Evolutionary conservation across 2,888 invertebrate genomes (phyloP).

Genomic region (Conistra vaccinii): DNA sequence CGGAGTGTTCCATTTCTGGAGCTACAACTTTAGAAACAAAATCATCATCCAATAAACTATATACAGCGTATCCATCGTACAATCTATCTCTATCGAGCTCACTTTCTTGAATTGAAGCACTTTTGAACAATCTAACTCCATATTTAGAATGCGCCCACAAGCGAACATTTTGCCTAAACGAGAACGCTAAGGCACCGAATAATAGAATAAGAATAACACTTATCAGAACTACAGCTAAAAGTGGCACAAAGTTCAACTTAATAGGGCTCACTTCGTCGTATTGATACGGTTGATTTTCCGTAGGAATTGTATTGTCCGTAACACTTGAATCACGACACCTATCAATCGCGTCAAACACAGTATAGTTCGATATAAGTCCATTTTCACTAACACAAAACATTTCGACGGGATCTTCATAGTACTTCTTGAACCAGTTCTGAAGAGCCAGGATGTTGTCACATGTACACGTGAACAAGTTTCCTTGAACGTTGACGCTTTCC

Average conservation of each 20-base stretch:
- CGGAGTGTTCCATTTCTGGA: constrained; percentile 94
- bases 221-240: constrained; percentile 93
- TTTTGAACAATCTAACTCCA: constrained; percentile 94
- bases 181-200: constrained; percentile 93
- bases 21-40: constrained; percentile 93
- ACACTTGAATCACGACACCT: constrained; percentile 87
- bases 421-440: constrained; percentile 92
- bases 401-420: constrained; percentile 91
- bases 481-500: constrained; percentile 92
- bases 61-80: constrained; percentile 97
- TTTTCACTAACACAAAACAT: constrained; percentile 92
- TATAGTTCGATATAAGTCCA: constrained; percentile 82
- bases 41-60: constrained; percentile 95
- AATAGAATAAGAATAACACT: constrained; percentile 93
- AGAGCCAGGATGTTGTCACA: constrained; percentile 93
- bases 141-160: constrained; percentile 95
- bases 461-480: constrained; percentile 95
- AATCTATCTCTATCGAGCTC: constrained; percentile 92
- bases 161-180: constrained; percentile 94
- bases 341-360: constrained; percentile 87
- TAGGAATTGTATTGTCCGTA: constrained; percentile 90
- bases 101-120: constrained; percentile 90
- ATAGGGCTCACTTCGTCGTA: constrained; percentile 93
- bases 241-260: constrained; percentile 93
- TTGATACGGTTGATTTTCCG: constrained; percentile 90